Conservation (phyloP, 2,113 vertebrate species). For the Sitta europaea region DNA sequence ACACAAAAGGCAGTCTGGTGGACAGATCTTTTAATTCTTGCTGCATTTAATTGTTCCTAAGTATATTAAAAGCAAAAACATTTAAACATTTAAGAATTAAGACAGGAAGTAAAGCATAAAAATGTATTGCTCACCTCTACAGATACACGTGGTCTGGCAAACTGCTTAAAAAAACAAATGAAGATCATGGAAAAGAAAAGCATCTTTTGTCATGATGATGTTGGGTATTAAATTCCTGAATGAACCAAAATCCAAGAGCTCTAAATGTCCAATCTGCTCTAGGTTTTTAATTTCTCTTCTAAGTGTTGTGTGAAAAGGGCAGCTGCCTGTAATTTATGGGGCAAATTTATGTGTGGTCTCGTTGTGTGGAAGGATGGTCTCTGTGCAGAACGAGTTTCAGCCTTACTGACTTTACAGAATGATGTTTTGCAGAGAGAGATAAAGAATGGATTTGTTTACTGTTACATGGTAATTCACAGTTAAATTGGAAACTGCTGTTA, state of each 20-base stretch:
- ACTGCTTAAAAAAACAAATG: neutral
- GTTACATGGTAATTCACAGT: neutral
- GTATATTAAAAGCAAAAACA: neutral
- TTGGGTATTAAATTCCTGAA: neutral
- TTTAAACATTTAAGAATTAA: neutral
- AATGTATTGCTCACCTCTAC: neutral
- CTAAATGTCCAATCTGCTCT: neutral
- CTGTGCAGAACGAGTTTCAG: neutral
- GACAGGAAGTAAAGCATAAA: neutral
- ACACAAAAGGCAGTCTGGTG: rapidly evolving
- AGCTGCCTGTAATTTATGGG: neutral
- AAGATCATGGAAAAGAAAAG: neutral
- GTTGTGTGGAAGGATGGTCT: neutral
- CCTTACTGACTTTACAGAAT: neutral
- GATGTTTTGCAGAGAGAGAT: neutral
- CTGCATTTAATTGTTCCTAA: rapidly evolving
- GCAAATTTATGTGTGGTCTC: neutral
- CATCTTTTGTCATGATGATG: neutral
- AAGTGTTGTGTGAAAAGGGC: neutral
- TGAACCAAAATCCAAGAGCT: neutral
- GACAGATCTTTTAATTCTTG: neutral
- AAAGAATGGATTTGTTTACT: neutral
- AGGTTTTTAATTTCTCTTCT: neutral
- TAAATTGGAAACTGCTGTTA: neutral
- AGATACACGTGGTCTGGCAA: rapidly evolving